Evolutionary conservation across 2,888 invertebrate genomes (phyloP).

Genomic region (Allophyes oxyacanthae): DNA sequence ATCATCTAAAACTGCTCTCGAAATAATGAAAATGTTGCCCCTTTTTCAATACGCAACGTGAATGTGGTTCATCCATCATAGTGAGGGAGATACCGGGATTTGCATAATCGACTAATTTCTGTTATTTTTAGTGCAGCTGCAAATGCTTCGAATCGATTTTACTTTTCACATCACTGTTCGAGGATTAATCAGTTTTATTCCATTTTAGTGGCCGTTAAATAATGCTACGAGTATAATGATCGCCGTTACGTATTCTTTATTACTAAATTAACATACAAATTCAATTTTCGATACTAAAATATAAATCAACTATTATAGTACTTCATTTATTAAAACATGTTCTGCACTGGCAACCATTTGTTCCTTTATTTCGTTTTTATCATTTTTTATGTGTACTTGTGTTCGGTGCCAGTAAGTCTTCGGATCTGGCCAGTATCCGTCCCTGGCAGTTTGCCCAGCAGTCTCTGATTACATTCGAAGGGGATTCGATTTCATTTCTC

Average conservation of each 20-base stretch:
- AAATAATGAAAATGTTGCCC: slow-evolving; percentile 63
- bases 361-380: slow-evolving; percentile 38
- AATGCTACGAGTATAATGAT: too few species aligned
- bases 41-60: slow-evolving; percentile 56
- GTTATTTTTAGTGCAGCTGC: slow-evolving; percentile 39
- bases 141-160: slow-evolving; percentile 11
- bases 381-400: slow-evolving; percentile 33
- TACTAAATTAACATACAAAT: slow-evolving; percentile 9
- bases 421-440: slow-evolving; percentile 46
- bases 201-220: slow-evolving; percentile 1
- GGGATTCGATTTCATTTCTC: slow-evolving; percentile 61
- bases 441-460: slow-evolving; percentile 61
- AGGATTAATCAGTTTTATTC: neutral
- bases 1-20: slow-evolving; percentile 64
- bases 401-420: slow-evolving; percentile 57
- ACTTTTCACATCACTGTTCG: neutral
- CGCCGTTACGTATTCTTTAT: neutral
- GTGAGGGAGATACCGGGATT: slow-evolving; percentile 47
- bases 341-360: slow-evolving; percentile 28
- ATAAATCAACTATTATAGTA: slow-evolving; percentile 14
- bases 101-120: slow-evolving; percentile 58
- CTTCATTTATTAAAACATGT: slow-evolving; percentile 30
- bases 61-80: slow-evolving; percentile 62
- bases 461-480: slow-evolving; percentile 65
- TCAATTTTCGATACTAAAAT: slow-evolving; percentile 13